A percentile compares a stretch with the other conserved stretches of the same genome.
Evolutionary conservation across 2,797 vertebrate genomes (phyloP).

Genomic region (Graptemys geographica): DNA sequence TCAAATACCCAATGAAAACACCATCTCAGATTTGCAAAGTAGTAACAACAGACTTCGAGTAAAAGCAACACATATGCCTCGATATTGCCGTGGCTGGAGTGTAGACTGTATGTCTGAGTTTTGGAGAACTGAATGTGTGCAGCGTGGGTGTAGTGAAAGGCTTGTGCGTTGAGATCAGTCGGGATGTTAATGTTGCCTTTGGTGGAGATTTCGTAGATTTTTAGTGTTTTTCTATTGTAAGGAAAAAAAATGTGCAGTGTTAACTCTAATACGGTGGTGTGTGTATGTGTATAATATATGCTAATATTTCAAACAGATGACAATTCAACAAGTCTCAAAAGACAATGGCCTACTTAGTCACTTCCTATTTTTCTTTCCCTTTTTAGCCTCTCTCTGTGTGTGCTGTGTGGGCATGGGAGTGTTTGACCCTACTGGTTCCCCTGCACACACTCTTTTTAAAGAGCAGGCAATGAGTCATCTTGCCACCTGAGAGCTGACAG

Average conservation of each 20-base stretch:
- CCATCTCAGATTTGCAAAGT: neutral
- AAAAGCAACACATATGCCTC: neutral
- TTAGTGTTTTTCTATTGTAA: neutral
- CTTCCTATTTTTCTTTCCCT: neutral
- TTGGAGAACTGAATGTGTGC: neutral
- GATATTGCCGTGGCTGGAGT: neutral
- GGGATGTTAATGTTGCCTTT: neutral
- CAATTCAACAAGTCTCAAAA: neutral
- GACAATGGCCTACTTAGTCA: neutral
- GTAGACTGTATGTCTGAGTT: neutral
- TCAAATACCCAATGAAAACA: fast-evolving
- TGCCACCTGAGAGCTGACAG: neutral
- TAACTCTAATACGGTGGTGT: neutral
- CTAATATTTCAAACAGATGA: neutral
- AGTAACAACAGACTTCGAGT: neutral
- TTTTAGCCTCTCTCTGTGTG: neutral
- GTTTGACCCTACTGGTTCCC: neutral
- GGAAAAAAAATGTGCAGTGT: neutral
- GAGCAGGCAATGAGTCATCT: neutral
- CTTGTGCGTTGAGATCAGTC: constrained; percentile 23
- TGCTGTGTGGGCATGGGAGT: neutral
- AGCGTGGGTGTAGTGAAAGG: neutral
- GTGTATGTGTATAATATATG: neutral
- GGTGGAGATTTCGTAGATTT: neutral
- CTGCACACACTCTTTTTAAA: neutral